Base-by-base conservation (phyloP, 1,140 invertebrate genomes). In the Eupristina koningsbergeri region DNA sequence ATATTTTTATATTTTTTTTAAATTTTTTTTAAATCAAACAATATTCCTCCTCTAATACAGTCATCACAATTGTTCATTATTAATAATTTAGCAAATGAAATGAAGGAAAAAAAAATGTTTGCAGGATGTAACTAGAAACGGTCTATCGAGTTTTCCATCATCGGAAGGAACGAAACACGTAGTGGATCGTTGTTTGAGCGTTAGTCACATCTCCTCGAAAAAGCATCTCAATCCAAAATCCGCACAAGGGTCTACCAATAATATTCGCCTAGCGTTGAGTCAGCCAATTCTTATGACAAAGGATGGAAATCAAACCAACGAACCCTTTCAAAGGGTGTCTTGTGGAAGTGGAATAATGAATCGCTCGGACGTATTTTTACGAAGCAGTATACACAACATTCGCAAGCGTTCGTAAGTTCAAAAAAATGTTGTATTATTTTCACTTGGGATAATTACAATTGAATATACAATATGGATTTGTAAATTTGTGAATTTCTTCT, bases 341-440 rank as follows among this genome's bases (percentile, higher is more conserved):
- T 88, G 88, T 45, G 94, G 94, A 47, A 95, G 94, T 85, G 96
- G 96, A 34, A 94, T 97, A n/a, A 95, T 98, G 94, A 95, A 96
- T 88, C 93, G 97, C 36, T 96, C 96, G 69, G 97, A 99, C 90
- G 95, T 98, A 3, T 95, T 98, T 86, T 98, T 98, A 89, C 95
- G 96, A 87, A 96, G 96, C 80, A 97, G 95, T 87, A 92, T 97
- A 80, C 93, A 94, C 45, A 96, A 96, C 88, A 90, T 96, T 31
- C 39, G 91, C 91, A 88, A 94, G 93, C 61, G 84, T 47, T 85
- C 84, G 85, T 87, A 29, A 87, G 87, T 89, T 86, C 73, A 1
- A 39, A 2, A 26, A 5, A 58, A 7, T 26, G 5, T 58, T 58
- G n/a, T n/a, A n/a, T n/a, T n/a, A n/a, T n/a, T n/a, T n/a, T n/a